Evolutionary conservation across 2,888 invertebrate species (phyloP).

Genomic region (Catocala nupta): DNA sequence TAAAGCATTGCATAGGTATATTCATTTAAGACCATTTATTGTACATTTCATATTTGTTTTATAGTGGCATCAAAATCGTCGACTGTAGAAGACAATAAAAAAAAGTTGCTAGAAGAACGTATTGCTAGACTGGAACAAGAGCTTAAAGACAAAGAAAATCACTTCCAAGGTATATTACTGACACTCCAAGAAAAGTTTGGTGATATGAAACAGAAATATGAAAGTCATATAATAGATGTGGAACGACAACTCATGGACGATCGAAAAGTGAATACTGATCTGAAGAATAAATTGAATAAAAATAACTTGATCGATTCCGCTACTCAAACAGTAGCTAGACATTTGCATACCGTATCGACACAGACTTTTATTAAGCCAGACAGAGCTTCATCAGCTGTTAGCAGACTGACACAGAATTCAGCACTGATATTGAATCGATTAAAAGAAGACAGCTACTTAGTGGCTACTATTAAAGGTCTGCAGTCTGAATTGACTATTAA

Average conservation of each 20-base stretch:
- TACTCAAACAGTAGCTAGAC: conserved; percentile 81
- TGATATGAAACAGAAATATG: conserved; percentile 92
- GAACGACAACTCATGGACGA: conserved; percentile 89
- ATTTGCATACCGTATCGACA: conserved; percentile 63
- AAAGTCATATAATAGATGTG: conserved; percentile 91
- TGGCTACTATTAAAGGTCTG: conserved; percentile 93
- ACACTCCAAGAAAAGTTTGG: conserved; percentile 93
- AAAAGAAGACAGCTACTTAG: conserved; percentile 92
- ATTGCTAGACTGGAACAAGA: conserved; percentile 91
- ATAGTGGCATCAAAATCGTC: conserved; percentile 88
- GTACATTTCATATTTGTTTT: conserved; percentile 38
- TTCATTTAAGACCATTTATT: too few relatives aligned
- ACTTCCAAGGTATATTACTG: conserved; percentile 90
- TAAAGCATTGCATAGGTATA: neutral
- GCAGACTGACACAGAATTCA: conserved; percentile 86
- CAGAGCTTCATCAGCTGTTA: conserved; percentile 80
- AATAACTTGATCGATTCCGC: conserved; percentile 69
- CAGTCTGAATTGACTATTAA: conserved; percentile 91
- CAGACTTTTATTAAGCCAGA: conserved; percentile 77
- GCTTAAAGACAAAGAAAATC: conserved; percentile 90
- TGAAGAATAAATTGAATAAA: conserved; percentile 86
- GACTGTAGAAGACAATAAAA: conserved; percentile 85
- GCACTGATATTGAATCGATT: conserved; percentile 80
- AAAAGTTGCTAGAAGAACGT: conserved; percentile 90
- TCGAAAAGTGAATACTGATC: conserved; percentile 78